Evolutionary conservation across 2,797 vertebrate species (phyloP).

Genomic region (Phoxinus dragarum): DNA sequence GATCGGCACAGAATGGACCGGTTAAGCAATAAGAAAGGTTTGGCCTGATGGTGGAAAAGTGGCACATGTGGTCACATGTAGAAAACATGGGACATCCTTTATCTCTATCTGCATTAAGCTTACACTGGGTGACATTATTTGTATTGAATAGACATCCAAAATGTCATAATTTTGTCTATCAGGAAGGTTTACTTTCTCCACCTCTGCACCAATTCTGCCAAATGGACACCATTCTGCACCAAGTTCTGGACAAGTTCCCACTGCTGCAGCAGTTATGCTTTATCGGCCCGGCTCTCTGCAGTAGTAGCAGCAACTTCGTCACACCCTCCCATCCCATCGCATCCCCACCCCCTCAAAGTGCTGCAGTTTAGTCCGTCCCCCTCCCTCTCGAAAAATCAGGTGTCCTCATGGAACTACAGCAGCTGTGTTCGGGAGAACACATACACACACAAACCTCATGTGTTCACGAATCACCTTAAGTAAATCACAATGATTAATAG

Average conservation of each 20-base stretch:
- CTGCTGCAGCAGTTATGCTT: conserved; percentile 78
- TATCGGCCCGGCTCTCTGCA: conserved; percentile 72
- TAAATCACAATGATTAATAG: not conserved
- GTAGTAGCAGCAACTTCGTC: conserved; percentile 57
- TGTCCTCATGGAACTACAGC: conserved; percentile 50
- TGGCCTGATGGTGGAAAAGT: not conserved
- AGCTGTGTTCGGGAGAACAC: conserved; percentile 32
- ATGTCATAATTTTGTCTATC: not conserved
- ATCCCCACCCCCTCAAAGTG: conserved; percentile 20
- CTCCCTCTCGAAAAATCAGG: conserved; percentile 49
- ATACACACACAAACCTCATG: conserved; percentile 12
- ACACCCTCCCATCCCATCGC: conserved; percentile 35
- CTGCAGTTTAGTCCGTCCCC: conserved; percentile 56
- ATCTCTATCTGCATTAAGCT: not conserved
- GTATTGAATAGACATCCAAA: not conserved
- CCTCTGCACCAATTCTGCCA: conserved; percentile 73
- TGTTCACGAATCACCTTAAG: not conserved
- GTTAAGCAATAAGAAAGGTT: not conserved
- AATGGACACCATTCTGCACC: conserved; percentile 62
- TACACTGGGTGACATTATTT: not conserved
- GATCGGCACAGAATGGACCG: too few species aligned
- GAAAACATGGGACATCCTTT: not conserved
- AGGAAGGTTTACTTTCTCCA: conserved; percentile 51
- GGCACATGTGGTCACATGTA: not conserved
- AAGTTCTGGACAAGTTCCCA: conserved; percentile 79